phyloP scores from a whole-genome alignment of 2,113 vertebrate genomes.

The Nanger granti region DNA sequence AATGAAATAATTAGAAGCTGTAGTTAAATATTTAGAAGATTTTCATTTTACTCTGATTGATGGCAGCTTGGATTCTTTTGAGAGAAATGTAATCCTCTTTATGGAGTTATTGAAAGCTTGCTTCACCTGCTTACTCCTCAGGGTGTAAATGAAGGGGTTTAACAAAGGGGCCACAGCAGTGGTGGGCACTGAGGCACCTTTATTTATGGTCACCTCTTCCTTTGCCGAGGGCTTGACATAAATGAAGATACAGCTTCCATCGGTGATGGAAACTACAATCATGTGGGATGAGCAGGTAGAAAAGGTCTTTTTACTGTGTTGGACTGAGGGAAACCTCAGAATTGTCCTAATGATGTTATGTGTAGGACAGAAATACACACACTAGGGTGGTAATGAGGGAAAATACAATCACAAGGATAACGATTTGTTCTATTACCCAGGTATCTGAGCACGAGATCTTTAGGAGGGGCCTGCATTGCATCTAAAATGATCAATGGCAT shows the following conservation, averaged over 20 bases:
- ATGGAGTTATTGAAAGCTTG: conserved; percentile 27
- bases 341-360: conserved; percentile 19
- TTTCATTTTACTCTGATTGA: neutral
- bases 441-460: conserved; percentile 57
- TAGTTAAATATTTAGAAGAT: neutral
- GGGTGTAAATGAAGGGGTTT: conserved; percentile 48
- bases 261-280: conserved; percentile 51
- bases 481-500: conserved; percentile 45
- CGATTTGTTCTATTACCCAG: conserved; percentile 24
- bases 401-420: conserved; percentile 31
- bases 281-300: conserved; percentile 58
- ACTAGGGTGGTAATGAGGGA: conserved; percentile 45
- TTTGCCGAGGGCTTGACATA: conserved; percentile 53
- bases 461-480: conserved; percentile 46
- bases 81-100: conserved; percentile 23
- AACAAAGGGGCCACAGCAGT: conserved; percentile 40
- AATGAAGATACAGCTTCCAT: conserved; percentile 58
- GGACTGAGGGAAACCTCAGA: conserved; percentile 31
- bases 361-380: conserved; percentile 54
- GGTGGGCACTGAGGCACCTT: conserved; percentile 36
- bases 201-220: conserved; percentile 43
- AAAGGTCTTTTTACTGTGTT: conserved; percentile 50
- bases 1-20: neutral
- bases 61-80: neutral
- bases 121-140: conserved; percentile 58